Evolutionary conservation across 2,113 vertebrate genomes (phyloP), one percentile per base, ranked within the genome.

Genomic region (Catharus minimus): DNA sequence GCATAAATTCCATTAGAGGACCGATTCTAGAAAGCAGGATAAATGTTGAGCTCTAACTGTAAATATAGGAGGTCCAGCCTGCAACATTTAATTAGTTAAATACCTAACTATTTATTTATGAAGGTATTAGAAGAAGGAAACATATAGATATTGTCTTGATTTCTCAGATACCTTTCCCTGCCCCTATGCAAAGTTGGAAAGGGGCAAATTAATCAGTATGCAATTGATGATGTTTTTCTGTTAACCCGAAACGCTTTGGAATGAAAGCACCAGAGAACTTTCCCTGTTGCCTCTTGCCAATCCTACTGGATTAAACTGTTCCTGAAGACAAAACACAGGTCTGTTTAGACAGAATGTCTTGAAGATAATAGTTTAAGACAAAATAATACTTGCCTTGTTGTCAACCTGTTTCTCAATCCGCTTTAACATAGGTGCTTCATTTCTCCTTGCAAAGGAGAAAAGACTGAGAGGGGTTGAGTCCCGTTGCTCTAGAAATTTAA

Each of bases 221-320:
- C 74, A 74, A 41, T 26, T 71, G 24, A n/a, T 6, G 0, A 10
- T 11, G 21, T 50, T 50, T 50, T 14, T n/a, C 33, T 75, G 22
- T 71, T 78, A 73, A 73, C 23, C 4, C 7, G 3, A 38, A 86
- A 53, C 30, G 38, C 38, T 73, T 43, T 9, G 10, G 11, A 69
- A 81, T 26, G 57, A 82, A 89, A 86, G n/a, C 36, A 75, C 19
- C 18, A 74, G 52, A 82, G 47, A 85, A 65, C 44, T 75, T 84
- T 52, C 72, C 44, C 39, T n/a, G 13, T 61, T 81, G 61, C 52
- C 18, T 87, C 41, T 47, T 65, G 55, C 53, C 23, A 76, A 49
- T 82, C 46, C 26, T 79, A 24, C 15, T 50, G 28, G 41, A 79
- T 75, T 67, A 71, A 79, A 71, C 8, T 64, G 43, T 39, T 78